phyloP scores from a whole-genome alignment of 1,140 invertebrate species.

The Steinernema khuongi region DNA sequence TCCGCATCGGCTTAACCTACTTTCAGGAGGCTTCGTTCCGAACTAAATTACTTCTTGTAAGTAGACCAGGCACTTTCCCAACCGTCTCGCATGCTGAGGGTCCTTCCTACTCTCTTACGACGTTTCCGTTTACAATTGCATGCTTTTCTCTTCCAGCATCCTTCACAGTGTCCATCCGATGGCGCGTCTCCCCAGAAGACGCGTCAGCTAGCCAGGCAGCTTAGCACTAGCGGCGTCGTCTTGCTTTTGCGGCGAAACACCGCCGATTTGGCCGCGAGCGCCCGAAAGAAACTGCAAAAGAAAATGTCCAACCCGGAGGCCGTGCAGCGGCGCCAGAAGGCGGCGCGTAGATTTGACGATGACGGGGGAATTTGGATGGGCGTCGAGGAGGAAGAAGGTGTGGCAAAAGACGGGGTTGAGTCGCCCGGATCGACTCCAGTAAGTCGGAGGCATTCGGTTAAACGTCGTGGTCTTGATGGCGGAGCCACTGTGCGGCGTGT shows the following conservation, averaged over 20 bases:
- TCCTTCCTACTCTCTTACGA: background rate
- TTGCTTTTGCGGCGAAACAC: constrained; percentile 30
- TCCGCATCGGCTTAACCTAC: background rate
- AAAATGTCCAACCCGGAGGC: constrained; percentile 25
- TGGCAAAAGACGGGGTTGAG: constrained; percentile 21
- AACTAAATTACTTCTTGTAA: constrained; percentile 6
- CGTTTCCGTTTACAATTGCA: background rate
- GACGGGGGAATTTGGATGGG: constrained; percentile 9
- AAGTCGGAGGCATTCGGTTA: constrained; percentile 35
- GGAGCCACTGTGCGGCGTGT: background rate
- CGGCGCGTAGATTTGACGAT: background rate
- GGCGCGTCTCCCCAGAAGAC: background rate
- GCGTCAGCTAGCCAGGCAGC: background rate
- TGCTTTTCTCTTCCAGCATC: constrained; percentile 1
- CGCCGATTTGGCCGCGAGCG: constrained; percentile 29
- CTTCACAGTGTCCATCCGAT: background rate
- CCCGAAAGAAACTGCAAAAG: constrained; percentile 26
- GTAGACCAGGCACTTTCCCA: background rate
- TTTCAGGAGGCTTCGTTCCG: constrained; percentile 10
- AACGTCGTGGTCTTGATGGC: constrained; percentile 20
- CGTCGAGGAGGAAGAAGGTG: constrained; percentile 1
- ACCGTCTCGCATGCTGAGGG: background rate
- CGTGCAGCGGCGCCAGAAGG: constrained; percentile 17
- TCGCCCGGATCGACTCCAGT: constrained; percentile 19
- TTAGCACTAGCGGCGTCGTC: constrained; percentile 26